Percentiles rank a stretch among this genome's conserved stretches.
These are phyloP conservation scores for Cherax quadricarinatus DNA, from an alignment of 1,140 invertebrate species.

Conservation along the genomic window DNA sequence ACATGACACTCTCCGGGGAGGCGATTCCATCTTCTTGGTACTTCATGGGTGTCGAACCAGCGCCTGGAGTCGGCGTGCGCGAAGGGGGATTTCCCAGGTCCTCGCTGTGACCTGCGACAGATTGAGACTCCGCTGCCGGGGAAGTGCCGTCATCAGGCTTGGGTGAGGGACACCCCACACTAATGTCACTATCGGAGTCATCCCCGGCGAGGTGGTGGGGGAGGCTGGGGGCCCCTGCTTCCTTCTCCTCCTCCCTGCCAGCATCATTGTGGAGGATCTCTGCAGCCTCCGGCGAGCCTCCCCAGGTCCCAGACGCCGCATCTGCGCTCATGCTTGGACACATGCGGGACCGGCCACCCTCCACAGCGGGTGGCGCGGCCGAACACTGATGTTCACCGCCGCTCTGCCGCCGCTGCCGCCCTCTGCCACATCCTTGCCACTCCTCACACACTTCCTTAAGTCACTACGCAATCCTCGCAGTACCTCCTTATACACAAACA, in stretches of 20 bases:
- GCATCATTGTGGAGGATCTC: not conserved
- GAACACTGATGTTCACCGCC: constrained; percentile 51
- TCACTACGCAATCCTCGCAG: not conserved
- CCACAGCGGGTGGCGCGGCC: constrained; percentile 50
- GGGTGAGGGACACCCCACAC: constrained; percentile 52
- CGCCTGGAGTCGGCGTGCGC: constrained; percentile 20
- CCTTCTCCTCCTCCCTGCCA: not conserved
- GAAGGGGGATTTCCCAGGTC: constrained; percentile 13
- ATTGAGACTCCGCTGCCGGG: not conserved
- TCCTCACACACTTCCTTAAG: constrained; percentile 5
- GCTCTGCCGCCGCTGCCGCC: constrained; percentile 46
- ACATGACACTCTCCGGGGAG: constrained; percentile 45
- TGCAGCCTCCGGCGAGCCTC: constrained; percentile 48
- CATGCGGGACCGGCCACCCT: constrained; percentile 58
- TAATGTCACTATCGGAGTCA: constrained; percentile 58
- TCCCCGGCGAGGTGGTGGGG: not conserved
- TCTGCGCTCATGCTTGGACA: constrained; percentile 59
- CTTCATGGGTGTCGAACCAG: not conserved
- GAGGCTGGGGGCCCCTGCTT: not conserved
- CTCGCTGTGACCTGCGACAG: not conserved
- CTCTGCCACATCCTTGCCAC: constrained; percentile 24
- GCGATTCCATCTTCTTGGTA: constrained; percentile 40
- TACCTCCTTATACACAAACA: constrained; percentile 7
- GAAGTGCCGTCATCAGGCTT: constrained; percentile 6
- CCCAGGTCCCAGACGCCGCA: constrained; percentile 54